Conservation (phyloP, 1,140 invertebrate genomes). For the Drosophila virilis region DNA sequence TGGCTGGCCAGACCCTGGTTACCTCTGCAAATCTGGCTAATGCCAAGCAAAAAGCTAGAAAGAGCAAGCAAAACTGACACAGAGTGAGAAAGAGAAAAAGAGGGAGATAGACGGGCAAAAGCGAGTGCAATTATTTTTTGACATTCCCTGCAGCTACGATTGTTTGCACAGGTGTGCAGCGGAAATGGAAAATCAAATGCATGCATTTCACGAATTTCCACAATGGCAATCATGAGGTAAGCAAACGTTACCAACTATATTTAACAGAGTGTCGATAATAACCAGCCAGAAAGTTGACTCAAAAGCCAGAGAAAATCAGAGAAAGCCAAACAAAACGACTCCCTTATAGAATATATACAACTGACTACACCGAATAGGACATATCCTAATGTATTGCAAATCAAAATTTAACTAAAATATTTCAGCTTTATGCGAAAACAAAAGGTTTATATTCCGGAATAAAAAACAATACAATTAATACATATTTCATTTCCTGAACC, state of each 20-base stretch:
- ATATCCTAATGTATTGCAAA: too few species aligned
- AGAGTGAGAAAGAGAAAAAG: neutral
- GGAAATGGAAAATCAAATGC: slow-evolving; percentile 12
- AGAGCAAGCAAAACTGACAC: slow-evolving; percentile 1
- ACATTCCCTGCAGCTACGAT: slow-evolving; percentile 31
- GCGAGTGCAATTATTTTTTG: slow-evolving; percentile 60
- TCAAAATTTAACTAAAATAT: too few species aligned
- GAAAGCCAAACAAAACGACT: too few species aligned
- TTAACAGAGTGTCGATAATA: slow-evolving; percentile 5
- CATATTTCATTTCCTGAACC: too few species aligned
- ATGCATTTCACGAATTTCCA: slow-evolving; percentile 8
- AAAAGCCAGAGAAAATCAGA: neutral
- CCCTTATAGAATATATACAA: too few species aligned
- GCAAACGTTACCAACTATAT: slow-evolving; percentile 7
- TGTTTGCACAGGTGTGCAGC: slow-evolving; percentile 13
- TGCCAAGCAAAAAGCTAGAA: slow-evolving; percentile 15
- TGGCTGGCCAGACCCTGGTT: slow-evolving; percentile 19
- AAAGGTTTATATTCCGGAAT: too few species aligned
- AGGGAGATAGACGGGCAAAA: neutral
- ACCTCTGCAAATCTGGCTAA: slow-evolving; percentile 35
- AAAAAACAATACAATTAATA: too few species aligned
- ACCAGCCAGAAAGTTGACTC: neutral
- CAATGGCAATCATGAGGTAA: slow-evolving; percentile 16
- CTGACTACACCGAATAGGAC: too few species aligned
- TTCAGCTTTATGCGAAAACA: too few species aligned